phyloP scores from a whole-genome alignment of 2,113 vertebrate genomes.

The Mormoops blainvillei region DNA sequence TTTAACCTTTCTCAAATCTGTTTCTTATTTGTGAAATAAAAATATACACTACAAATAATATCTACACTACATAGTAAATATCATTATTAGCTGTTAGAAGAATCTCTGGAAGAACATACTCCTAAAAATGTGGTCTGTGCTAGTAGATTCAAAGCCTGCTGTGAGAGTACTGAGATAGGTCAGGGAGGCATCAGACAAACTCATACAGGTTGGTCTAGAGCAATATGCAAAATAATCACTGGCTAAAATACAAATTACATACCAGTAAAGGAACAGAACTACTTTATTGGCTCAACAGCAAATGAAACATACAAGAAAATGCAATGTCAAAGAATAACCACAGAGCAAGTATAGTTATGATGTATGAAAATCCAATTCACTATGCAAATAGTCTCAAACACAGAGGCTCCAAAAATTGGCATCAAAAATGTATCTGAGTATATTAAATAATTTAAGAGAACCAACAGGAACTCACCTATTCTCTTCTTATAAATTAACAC shows the following conservation, averaged over 20 bases:
- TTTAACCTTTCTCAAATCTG: not conserved
- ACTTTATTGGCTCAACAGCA: not conserved
- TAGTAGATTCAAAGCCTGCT: not conserved
- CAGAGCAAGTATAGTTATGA: not conserved
- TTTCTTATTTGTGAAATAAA: constrained; percentile 2
- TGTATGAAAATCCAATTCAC: not conserved
- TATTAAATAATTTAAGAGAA: not conserved
- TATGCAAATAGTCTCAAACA: not conserved
- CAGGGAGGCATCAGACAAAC: not conserved
- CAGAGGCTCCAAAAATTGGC: not conserved
- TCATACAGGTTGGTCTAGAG: not conserved
- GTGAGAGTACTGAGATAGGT: not conserved
- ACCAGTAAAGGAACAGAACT: not conserved
- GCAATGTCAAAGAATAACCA: constrained; percentile 7
- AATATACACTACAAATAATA: not conserved
- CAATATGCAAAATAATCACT: not conserved
- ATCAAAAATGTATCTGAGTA: not conserved
- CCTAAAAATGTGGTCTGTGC: not conserved
- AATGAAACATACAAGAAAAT: not conserved
- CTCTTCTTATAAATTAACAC: not conserved
- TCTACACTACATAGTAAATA: not conserved
- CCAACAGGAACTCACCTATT: not conserved
- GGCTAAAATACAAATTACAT: not conserved
- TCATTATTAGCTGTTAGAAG: not conserved
- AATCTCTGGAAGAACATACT: not conserved